Base-by-base conservation (phyloP, 2,888 invertebrate species). In the Lycaena phlaeas region DNA sequence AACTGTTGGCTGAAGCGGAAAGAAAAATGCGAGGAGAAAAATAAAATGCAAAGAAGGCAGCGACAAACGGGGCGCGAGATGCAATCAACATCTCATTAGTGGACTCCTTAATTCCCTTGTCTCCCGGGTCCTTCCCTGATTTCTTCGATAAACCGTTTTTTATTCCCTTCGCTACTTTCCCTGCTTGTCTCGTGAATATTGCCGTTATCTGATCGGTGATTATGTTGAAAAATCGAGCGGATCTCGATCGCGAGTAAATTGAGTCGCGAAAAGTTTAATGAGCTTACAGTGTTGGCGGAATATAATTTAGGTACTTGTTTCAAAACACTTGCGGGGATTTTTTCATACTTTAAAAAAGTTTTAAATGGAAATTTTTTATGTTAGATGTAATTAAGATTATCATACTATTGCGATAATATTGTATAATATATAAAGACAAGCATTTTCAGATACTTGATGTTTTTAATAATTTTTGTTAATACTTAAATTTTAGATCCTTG, bases 61-160 rank as follows among this genome's bases (percentile, higher is more conserved):
- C 65, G 71, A 68, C 68, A 71, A 76, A 64, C 68, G 69, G 59
- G 60, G 59, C 66, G 60, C 57, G 63, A 68, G 68, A 68, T 69
- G 75, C 78, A 78, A 79, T 81, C 78, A 79, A 76, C 81, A 79
- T 81, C 77, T 78, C 78, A 79, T 81, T 79, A 79, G 77, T 56
- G 65, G 57, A 66, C 59, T 68, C 68, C 70, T 77, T 79, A 78
- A 76, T 77, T 75, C 68, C 57, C 57, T 61, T 65, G 69, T 71
- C 67, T 42, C 47, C 41, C 54, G 57, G 68, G 51, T 56, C 56
- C 57, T 53, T 57, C 59, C 59, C 62, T 64, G 74, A 76, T 72
- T 75, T 68, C 63, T 64, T 66, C 70, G 72, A 73, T 76, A 73
- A 76, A 71, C 66, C 68, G 68, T 71, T 75, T 74, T 71, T 69